phyloP scores from a whole-genome alignment of 2,888 invertebrate species.

The Lasioglossum lativentre region DNA sequence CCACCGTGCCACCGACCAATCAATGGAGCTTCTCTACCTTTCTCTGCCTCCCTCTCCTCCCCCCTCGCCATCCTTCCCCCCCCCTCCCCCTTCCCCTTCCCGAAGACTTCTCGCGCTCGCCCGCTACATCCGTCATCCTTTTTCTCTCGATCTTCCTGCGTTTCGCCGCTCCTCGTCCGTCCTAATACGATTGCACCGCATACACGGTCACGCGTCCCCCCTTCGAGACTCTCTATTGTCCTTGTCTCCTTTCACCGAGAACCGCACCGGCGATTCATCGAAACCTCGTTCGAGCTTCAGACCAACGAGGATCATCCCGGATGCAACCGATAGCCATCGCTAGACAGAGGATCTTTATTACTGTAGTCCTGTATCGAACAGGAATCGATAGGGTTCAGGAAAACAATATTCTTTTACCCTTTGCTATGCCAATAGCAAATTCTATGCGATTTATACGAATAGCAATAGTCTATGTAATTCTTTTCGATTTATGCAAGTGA shows the following conservation, averaged over 20 bases:
- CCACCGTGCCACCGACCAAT: slow-evolving; percentile 80
- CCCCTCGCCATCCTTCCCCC: no score
- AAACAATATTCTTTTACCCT: neutral
- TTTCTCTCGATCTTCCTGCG: slow-evolving; percentile 51
- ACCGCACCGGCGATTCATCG: slow-evolving; percentile 31
- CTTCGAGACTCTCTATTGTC: slow-evolving; percentile 7
- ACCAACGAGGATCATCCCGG: neutral
- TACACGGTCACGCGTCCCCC: slow-evolving; percentile 18
- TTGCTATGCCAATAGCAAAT: neutral
- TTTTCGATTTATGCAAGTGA: neutral
- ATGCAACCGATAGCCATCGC: neutral
- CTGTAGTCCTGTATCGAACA: neutral
- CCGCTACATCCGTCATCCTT: slow-evolving; percentile 60
- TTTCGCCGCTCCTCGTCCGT: slow-evolving; percentile 49
- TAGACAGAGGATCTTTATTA: neutral
- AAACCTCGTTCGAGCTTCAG: slow-evolving; percentile 22
- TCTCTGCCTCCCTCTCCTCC: slow-evolving; percentile 53
- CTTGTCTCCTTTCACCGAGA: neutral
- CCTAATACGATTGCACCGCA: slow-evolving; percentile 62
- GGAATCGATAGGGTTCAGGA: neutral
- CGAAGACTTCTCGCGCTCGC: slow-evolving; percentile 10
- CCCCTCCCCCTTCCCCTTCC: slow-evolving; percentile 30
- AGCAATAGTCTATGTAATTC: no score
- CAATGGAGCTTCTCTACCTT: slow-evolving; percentile 81
- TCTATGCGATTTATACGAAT: no score